phyloP scores from a whole-genome alignment of 2,797 vertebrate species.

The Dallia pectoralis region DNA sequence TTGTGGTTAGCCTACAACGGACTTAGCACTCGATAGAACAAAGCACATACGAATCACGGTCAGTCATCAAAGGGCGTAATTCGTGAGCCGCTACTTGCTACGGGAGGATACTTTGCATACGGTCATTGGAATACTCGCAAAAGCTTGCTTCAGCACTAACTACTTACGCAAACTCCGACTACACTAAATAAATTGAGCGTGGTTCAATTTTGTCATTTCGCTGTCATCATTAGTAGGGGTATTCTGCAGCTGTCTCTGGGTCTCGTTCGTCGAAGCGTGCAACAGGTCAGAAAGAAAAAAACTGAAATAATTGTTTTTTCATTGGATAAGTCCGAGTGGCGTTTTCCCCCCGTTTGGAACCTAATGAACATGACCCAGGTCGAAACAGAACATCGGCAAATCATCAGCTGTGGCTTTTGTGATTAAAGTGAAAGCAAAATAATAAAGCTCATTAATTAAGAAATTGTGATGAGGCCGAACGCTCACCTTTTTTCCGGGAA shows the following conservation, averaged over 20 bases:
- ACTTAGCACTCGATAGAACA: constrained; percentile 68
- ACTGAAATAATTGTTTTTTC: background rate
- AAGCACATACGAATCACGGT: constrained; percentile 58
- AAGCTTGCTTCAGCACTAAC: background rate
- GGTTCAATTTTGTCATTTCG: background rate
- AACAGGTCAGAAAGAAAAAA: background rate
- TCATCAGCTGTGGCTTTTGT: constrained; percentile 31
- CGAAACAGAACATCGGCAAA: constrained; percentile 31
- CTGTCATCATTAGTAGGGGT: background rate
- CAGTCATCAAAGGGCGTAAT: constrained; percentile 41
- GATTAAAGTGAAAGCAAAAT: constrained; percentile 40
- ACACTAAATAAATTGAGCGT: background rate
- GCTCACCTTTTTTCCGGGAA: background rate
- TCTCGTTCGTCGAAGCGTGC: background rate
- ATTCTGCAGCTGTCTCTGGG: background rate
- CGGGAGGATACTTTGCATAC: background rate
- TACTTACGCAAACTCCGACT: background rate
- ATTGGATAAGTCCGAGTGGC: background rate
- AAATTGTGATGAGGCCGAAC: constrained; percentile 13
- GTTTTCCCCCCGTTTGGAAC: background rate
- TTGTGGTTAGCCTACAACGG: constrained; percentile 56
- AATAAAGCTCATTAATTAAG: constrained; percentile 35
- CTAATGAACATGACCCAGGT: background rate
- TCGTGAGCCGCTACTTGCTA: constrained; percentile 19
- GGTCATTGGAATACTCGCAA: background rate